Conservation (phyloP, 2,888 invertebrate genomes). For the Pristionchus mayeri region DNA sequence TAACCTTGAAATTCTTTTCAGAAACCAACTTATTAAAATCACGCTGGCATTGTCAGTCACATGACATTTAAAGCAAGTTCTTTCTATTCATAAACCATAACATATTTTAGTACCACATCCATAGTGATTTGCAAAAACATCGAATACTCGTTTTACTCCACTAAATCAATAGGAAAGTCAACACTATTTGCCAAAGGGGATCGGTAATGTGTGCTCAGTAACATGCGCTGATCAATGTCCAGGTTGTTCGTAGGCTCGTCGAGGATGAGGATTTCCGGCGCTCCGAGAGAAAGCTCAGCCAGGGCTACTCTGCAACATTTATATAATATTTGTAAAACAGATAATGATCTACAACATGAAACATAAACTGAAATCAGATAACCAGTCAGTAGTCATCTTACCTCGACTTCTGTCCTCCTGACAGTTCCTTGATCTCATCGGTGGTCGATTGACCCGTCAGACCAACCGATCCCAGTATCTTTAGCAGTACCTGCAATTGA, state of each 20-base stretch:
- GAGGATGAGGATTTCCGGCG: conserved; percentile 95
- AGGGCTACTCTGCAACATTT: conserved; percentile 85
- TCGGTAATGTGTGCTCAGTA: too few species aligned
- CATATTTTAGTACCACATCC: too few species aligned
- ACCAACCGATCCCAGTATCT: conserved; percentile 96
- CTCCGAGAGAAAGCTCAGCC: conserved; percentile 94
- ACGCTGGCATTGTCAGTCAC: too few species aligned
- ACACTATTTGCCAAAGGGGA: too few species aligned
- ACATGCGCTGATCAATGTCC: conserved; percentile 88
- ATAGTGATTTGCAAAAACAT: too few species aligned
- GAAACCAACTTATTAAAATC: too few species aligned
- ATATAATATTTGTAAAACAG: too few species aligned
- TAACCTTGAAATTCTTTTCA: not conserved
- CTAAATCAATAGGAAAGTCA: too few species aligned
- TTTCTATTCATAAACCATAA: too few species aligned
- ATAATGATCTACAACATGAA: too few species aligned
- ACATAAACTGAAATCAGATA: not conserved
- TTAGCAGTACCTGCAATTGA: conserved; percentile 82
- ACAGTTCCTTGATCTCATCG: conserved; percentile 92
- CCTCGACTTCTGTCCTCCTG: conserved; percentile 83
- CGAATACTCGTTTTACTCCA: too few species aligned
- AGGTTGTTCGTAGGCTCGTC: conserved; percentile 99
- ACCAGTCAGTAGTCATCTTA: not conserved
- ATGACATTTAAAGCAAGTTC: too few species aligned
- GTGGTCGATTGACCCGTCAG: conserved; percentile 96